Evolutionary conservation across 2,113 vertebrate species (phyloP).

Genomic region (Pyxicephalus adspersus): DNA sequence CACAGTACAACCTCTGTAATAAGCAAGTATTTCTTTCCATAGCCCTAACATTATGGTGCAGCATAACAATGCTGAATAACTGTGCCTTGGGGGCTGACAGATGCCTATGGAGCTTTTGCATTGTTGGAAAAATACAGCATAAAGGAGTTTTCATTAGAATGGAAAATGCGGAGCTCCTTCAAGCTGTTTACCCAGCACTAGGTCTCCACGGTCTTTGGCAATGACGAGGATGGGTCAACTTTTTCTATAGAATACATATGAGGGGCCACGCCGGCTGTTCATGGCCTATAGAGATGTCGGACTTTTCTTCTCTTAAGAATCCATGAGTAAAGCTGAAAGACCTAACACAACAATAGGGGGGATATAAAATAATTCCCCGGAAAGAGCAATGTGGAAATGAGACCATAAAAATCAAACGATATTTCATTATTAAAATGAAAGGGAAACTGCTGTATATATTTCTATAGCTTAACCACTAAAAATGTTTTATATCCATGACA

Average conservation of each 20-base stretch:
- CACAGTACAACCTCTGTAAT: neutral
- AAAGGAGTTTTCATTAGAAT: constrained; percentile 24
- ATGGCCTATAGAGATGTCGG: neutral
- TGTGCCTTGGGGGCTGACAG: neutral
- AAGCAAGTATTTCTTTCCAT: neutral
- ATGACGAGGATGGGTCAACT: constrained; percentile 7
- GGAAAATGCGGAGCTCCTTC: neutral
- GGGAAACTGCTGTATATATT: too few relatives aligned
- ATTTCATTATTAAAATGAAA: too few relatives aligned
- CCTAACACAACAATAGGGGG: neutral
- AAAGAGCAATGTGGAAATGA: neutral
- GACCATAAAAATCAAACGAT: too few relatives aligned
- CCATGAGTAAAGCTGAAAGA: constrained; percentile 2
- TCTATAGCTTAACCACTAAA: too few relatives aligned
- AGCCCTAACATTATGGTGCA: neutral
- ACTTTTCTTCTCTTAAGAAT: neutral
- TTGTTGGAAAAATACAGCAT: neutral
- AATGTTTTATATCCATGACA: too few relatives aligned
- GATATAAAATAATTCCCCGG: neutral
- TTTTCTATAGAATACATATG: neutral
- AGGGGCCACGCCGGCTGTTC: neutral
- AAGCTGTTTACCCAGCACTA: neutral
- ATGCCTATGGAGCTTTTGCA: neutral
- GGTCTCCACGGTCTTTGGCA: constrained; percentile 1
- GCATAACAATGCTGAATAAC: neutral